A percentile compares a stretch with the other conserved stretches of the same genome.
Conservation (phyloP, 2,113 vertebrate species). For the Bos taurus region ARS-UCD2.0 NC_037345.1:8113501-8114000, state of each 20-base stretch:
- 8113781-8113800: neutral
- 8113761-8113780: neutral
- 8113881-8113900: neutral
- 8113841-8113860: neutral
- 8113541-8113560: neutral
- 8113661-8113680: neutral
- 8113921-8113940: neutral
- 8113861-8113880: rapidly evolving
- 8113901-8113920: neutral
- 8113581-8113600: neutral
- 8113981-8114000: neutral
- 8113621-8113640: neutral
- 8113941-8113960: neutral
- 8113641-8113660: neutral
- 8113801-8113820: neutral
- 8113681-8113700: too few species aligned
- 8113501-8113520: neutral
- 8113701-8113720: neutral
- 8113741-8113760: neutral
- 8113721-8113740: too few species aligned
- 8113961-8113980: neutral
- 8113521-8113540: neutral
- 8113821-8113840: neutral
- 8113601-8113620: neutral
- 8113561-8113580: neutral